phyloP scores from a whole-genome alignment of 2,797 vertebrate genomes.

The Sphenopsis melanotis region DNA sequence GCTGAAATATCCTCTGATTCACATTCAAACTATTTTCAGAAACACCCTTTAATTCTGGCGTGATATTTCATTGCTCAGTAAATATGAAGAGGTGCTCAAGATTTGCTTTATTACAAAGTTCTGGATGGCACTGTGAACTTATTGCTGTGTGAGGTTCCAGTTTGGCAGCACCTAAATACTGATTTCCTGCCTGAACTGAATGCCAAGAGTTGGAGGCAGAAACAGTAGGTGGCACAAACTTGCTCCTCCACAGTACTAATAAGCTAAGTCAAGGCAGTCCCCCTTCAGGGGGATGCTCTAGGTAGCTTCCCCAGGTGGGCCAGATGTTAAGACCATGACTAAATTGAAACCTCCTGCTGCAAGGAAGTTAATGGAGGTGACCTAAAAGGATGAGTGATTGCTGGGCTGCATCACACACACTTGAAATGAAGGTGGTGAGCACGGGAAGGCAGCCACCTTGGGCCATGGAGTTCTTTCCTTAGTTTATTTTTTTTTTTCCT shows the following conservation, averaged over 20 bases:
- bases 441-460: rapidly evolving
- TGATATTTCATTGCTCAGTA: constrained; percentile 33
- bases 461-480: neutral
- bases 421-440: neutral
- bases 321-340: neutral
- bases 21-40: constrained; percentile 53
- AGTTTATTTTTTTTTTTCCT: neutral
- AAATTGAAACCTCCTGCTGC: neutral
- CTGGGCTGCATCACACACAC: neutral
- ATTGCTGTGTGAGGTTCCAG: neutral
- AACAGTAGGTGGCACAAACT: neutral
- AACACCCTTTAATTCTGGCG: constrained; percentile 11
- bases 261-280: neutral
- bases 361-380: neutral
- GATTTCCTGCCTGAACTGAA: neutral
- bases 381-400: neutral
- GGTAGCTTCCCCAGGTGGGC: neutral
- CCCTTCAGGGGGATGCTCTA: neutral
- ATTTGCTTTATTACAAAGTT: constrained; percentile 7
- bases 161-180: neutral
- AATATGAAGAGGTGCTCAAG: constrained; percentile 34
- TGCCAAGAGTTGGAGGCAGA: neutral
- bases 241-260: neutral
- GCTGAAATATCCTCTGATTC: constrained; percentile 57
- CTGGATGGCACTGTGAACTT: neutral